Evolutionary conservation across 2,888 invertebrate species (phyloP), one percentile per base, ranked within the genome.

Genomic region (Dynastes grantii): DNA sequence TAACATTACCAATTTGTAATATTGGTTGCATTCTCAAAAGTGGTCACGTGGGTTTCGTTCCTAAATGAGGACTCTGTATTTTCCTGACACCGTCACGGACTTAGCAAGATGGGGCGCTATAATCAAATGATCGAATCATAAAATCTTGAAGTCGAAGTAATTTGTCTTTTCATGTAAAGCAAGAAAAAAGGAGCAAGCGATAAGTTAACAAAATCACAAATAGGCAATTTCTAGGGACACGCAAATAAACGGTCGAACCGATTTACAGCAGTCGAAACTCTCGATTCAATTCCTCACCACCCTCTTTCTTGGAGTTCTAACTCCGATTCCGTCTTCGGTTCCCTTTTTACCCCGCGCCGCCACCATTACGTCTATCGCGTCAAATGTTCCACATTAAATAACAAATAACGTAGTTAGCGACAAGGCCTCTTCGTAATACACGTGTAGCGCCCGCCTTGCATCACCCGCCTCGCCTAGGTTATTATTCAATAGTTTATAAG

Each of bases 401-500:
- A 77, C 77, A 77, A 77, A 77, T 77, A 77, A 77, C 77, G 61
- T 67, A 64, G 76, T 77, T 77, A 68, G 55, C 37, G 22, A 22
- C 22, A n/a, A 51, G 13, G 9, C 13, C 55, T 73, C 51, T 68
- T 40, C 40, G 22, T n/a, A 40, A 45, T 27, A 27, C 51, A 22
- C 29, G 51, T 2, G 88, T 58, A 22, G 5, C 88, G 53, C 27
- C 22, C 63, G 61, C 22, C 51, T 64, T 32, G 29, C 65, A 13
- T 16, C 53, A n/a, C 16, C n/a, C n/a, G 16, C 55, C 45, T 49
- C 76, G 71, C 61, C 1, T 27, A 55, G 77, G 68, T 80, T 86
- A 87, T 88, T 87, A 87, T 87, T 88, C 87, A 85, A 87, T 87
- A 87, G 88, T 87, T 87, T 86, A 87, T 88, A 88, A 88, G 88